Evolutionary conservation across 64 coral and sea anemone genomes (phyloP).

Genomic region (Platygyra sinensis): DNA sequence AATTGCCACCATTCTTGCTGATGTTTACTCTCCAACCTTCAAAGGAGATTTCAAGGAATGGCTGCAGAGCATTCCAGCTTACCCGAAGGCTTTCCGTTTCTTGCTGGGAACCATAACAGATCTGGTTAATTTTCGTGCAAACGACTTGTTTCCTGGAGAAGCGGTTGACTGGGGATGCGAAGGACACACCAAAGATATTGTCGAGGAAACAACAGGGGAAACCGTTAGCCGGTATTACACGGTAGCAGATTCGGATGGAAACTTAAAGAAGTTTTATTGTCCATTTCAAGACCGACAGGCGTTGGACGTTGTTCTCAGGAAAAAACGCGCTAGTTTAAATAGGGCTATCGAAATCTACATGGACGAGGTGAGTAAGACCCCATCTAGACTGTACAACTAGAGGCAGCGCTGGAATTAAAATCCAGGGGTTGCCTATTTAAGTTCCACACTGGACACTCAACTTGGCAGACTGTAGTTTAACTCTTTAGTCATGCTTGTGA

Average conservation of each 20-base stretch:
- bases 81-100: slow-evolving; percentile 56
- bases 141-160: slow-evolving; percentile 42
- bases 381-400: too few species aligned
- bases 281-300: not conserved
- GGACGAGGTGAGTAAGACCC: slow-evolving; percentile 2
- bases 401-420: too few species aligned
- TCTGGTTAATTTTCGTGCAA: slow-evolving; percentile 57
- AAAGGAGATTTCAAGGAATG: slow-evolving; percentile 46
- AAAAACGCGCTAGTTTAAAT: not conserved
- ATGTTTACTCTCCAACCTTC: slow-evolving; percentile 57
- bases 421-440: too few species aligned
- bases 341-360: slow-evolving; percentile 23
- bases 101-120: slow-evolving; percentile 30
- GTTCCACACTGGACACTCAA: too few species aligned
- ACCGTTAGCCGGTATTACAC: not conserved
- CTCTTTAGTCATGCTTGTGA: too few species aligned
- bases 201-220: not conserved
- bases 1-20: slow-evolving; percentile 48
- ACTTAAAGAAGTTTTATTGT: not conserved
- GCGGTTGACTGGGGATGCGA: not conserved
- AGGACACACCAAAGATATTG: not conserved
- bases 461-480: too few species aligned
- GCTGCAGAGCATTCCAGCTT: slow-evolving; percentile 35
- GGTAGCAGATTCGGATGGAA: not conserved
- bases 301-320: not conserved